Percentiles rank a stretch among this genome's conserved stretches.
These are phyloP conservation scores for Artibeus lituratus DNA, from an alignment of 2,797 vertebrate genomes.

Conservation along the genomic window DNA sequence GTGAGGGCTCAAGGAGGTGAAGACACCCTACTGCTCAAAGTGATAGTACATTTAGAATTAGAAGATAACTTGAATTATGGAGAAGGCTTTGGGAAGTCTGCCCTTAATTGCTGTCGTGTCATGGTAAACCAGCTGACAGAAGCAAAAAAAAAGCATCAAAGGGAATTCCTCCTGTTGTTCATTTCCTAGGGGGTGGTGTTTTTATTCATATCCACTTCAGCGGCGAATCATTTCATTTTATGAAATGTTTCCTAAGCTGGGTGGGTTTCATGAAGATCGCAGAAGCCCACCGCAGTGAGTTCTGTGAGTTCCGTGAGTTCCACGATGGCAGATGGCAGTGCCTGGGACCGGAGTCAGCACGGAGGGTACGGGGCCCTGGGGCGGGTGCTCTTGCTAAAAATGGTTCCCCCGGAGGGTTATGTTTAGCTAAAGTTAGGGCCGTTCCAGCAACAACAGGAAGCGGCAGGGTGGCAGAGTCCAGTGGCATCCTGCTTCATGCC, in stretches of 20 bases:
- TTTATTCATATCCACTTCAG: slow-evolving; percentile 52
- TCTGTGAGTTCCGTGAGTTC: neutral
- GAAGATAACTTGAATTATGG: neutral
- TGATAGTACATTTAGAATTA: slow-evolving; percentile 36
- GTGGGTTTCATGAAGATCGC: neutral
- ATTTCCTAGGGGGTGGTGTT: slow-evolving; percentile 54
- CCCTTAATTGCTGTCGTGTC: neutral
- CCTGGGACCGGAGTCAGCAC: slow-evolving; percentile 47
- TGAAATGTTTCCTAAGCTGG: slow-evolving; percentile 45
- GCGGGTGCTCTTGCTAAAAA: slow-evolving; percentile 71
- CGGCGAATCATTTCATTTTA: slow-evolving; percentile 45
- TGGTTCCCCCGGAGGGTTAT: slow-evolving; percentile 22
- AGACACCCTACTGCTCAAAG: slow-evolving; percentile 20
- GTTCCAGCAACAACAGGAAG: slow-evolving; percentile 66
- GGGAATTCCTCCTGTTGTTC: slow-evolving; percentile 40
- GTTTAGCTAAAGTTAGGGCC: slow-evolving; percentile 61
- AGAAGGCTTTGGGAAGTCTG: slow-evolving; percentile 18
- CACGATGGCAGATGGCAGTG: neutral
- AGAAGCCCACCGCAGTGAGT: neutral
- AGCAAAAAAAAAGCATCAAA: slow-evolving; percentile 20
- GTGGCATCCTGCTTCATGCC: slow-evolving; percentile 33
- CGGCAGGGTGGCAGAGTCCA: slow-evolving; percentile 8
- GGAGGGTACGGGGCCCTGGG: slow-evolving; percentile 33
- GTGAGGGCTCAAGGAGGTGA: slow-evolving; percentile 71
- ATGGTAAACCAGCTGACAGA: slow-evolving; percentile 21